Conservation (phyloP, 2,113 vertebrate species). For the Haemorhous mexicanus region DNA sequence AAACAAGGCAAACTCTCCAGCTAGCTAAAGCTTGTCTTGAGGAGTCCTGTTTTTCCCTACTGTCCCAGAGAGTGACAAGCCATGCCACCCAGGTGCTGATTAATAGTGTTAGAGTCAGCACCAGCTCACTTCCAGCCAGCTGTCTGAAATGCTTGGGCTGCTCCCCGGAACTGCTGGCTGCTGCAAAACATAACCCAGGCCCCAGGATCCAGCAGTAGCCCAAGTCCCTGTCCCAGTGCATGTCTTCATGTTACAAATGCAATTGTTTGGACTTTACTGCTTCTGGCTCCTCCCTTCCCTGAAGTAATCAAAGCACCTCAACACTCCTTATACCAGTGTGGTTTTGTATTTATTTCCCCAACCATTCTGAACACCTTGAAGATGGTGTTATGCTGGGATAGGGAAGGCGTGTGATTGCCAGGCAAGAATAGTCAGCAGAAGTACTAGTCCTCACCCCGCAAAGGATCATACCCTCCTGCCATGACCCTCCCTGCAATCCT, state of each 20-base stretch:
- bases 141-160: not conserved
- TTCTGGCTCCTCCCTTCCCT: not conserved
- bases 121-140: not conserved
- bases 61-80: not conserved
- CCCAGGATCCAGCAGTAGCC: not conserved
- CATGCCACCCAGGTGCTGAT: not conserved
- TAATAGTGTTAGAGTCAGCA: not conserved
- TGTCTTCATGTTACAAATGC: not conserved
- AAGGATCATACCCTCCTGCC: not conserved
- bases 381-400: not conserved
- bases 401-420: not conserved
- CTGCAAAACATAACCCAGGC: not conserved
- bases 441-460: not conserved
- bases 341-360: not conserved
- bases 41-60: not conserved
- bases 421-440: not conserved
- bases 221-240: not conserved
- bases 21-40: not conserved
- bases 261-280: not conserved
- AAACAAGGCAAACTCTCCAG: not conserved
- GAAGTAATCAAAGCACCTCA: not conserved
- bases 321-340: accelerated
- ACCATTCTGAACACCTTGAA: not conserved
- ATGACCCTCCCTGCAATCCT: not conserved
- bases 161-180: not conserved